Evolutionary conservation across 2,888 invertebrate genomes (phyloP).

Genomic region (Beris chalybata): DNA sequence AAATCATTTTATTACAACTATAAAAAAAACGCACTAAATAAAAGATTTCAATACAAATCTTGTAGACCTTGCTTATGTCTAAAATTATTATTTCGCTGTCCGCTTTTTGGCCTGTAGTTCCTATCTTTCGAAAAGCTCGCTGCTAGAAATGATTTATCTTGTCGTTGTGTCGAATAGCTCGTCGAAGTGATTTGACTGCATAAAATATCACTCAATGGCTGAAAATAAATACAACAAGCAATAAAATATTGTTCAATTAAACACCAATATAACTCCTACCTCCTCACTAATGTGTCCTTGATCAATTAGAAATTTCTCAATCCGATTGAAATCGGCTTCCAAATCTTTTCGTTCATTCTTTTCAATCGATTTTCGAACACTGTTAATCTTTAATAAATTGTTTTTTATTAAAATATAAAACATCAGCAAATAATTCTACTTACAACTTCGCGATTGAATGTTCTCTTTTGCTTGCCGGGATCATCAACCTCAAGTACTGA

Average conservation of each 20-base stretch:
- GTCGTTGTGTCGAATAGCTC: slow-evolving; percentile 21
- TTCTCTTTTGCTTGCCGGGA: slow-evolving; percentile 59
- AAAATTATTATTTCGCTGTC: not conserved
- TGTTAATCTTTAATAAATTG: slow-evolving; percentile 50
- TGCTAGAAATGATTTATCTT: slow-evolving; percentile 29
- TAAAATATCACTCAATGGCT: slow-evolving; percentile 38
- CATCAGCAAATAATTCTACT: slow-evolving; percentile 40
- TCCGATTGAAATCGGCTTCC: slow-evolving; percentile 60
- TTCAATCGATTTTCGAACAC: slow-evolving; percentile 58
- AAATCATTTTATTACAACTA: no score
- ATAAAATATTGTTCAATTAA: not conserved
- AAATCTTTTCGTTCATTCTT: slow-evolving; percentile 59
- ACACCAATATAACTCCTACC: slow-evolving; percentile 7
- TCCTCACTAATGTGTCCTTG: slow-evolving; percentile 37
- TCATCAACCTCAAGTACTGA: slow-evolving; percentile 61
- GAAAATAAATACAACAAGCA: slow-evolving; percentile 10
- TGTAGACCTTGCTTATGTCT: slow-evolving; percentile 2
- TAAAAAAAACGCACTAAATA: no score
- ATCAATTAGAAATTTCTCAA: slow-evolving; percentile 62
- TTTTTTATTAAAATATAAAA: slow-evolving; percentile 13
- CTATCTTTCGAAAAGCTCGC: slow-evolving; percentile 33
- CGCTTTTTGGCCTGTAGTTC: not conserved
- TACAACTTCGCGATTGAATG: slow-evolving; percentile 67
- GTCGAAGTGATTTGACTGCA: slow-evolving; percentile 37
- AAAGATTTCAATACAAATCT: slow-evolving; percentile 10